A percentile compares a stretch with the other conserved stretches of the same genome.
phyloP scores from a whole-genome alignment of 2,888 invertebrate species.

The Campopleginae sp. region DNA sequence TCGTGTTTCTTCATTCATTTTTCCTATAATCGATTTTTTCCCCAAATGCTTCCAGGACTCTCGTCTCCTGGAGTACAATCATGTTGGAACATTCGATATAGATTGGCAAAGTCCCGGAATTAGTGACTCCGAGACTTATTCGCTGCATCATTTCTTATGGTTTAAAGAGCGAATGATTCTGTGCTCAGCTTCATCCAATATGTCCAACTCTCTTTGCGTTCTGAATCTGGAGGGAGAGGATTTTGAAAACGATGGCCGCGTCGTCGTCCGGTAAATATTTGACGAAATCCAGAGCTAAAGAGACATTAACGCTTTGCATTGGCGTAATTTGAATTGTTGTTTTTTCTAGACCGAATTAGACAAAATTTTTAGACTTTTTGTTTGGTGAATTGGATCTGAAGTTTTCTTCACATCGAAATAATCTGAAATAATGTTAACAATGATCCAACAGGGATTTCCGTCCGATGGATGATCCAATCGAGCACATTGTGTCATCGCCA shows the following conservation, averaged over 20 bases:
- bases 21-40: constrained; percentile 7
- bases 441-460: constrained; percentile 69
- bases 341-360: too few relatives aligned
- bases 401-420: background rate
- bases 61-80: constrained; percentile 74
- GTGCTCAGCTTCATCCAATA: constrained; percentile 78
- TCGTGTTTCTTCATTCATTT: background rate
- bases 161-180: constrained; percentile 84
- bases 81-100: constrained; percentile 72
- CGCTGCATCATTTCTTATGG: constrained; percentile 86
- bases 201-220: constrained; percentile 74
- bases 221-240: constrained; percentile 72
- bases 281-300: background rate
- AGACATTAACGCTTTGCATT: background rate
- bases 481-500: constrained; percentile 78
- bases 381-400: background rate
- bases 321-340: too few relatives aligned
- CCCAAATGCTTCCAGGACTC: constrained; percentile 72
- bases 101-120: constrained; percentile 71
- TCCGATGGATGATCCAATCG: constrained; percentile 77
- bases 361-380: too few relatives aligned
- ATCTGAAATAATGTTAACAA: background rate
- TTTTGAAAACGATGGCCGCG: constrained; percentile 56
- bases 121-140: constrained; percentile 76
- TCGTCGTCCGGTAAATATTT: constrained; percentile 73